Base-by-base conservation (phyloP, 1,140 invertebrate species). In the Pseudomyrmex dendroicus region DNA sequence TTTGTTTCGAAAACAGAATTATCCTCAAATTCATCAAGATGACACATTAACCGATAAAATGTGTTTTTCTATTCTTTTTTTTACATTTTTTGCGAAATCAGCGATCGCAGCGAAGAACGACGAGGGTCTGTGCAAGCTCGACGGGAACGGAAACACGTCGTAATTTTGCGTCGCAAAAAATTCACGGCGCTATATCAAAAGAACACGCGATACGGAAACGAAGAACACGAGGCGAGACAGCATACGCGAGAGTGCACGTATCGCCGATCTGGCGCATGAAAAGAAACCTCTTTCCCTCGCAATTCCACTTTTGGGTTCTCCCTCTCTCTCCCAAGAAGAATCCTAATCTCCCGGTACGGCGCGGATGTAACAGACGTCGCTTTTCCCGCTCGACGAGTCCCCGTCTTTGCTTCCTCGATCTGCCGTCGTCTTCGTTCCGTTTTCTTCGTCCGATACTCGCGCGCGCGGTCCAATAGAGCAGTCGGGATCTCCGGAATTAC, bases 401-500 rank as follows among this genome's bases (percentile, higher is more conserved):
- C 57, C 7, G 22, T 17, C 20, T 2, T 35, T 35, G 57, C 56
- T 20, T 74, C 56, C 76, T 85, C 82, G 59, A 76, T 57, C 80
- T 78, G 74, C 67, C 84, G 52, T 77, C 61, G 50, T 25, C 59
- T 50, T 52, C 70, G 67, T 76, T 68, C 83, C 72, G 72, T 68
- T 86, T 89, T 84, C 86, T 82, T 77, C 62, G 80, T 59, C 83
- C 86, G 90, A 89, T 90, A 89, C 85, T 62, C 82, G 44, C 77
- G 78, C 82, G 80, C 82, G 73, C 64, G 66, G 82, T 77, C 50
- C 70, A 22, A 70, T 80, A 64, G 56, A 9, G 10, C 25, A 83
- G 48, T 76, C 84, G 84, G 84, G 61, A 83, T 83, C 72, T 87
- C 86, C 77, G 85, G 90, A 90, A 93, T 92, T 92, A 93, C 91